Base-by-base conservation (phyloP, 2,888 invertebrate species). In the Megalurothrips usitatus region DNA sequence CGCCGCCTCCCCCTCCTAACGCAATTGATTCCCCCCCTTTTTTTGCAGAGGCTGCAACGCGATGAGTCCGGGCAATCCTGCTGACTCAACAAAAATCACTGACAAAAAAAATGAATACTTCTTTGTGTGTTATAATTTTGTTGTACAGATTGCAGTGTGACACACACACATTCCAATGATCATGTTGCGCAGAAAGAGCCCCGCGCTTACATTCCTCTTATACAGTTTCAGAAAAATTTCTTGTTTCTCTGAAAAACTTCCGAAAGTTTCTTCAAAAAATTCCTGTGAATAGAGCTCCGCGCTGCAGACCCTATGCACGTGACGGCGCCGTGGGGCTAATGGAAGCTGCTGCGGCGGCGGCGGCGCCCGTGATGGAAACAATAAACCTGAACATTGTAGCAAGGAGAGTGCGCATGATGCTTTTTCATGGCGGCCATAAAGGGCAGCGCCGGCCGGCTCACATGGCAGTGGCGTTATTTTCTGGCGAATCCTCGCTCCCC, bases 341-440 rank as follows among this genome's bases (percentile, higher is more conserved):
- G 68, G 68, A 19, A 19, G 68, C 68, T 75, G 68, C 68, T 26
- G 23, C 23, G 23, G 68, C 52, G 14, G 52, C 58, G 19, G 12
- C 58, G 68, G 34, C 34, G 34, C 34, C 34, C 58, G 58, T 58
- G 58, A 17, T 58, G 58, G 58, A 58, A 17, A 58, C 58, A 58
- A 19, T 58, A 58, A 75, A 26, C 68, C 68, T 75, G 23, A 75
- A 75, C 68, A 75, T 75, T 75, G 68, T 75, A 26, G 68, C 26
- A 75, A 58, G 17, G 58, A 17, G 58, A 58, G 58, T 19, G 58
- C 14, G 58, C 58, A 58, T 19, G 58, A 17, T 17, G 58, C 58
- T 26, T 75, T 75, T 75, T 75, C 68, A 75, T 75, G 68, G 23
- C 58, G 58, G 68, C 68, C 68, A 75, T 75, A 75, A 75, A 75